Evolutionary conservation across 2,888 invertebrate genomes (phyloP).

Genomic region (Chrysotoxum bicinctum): DNA sequence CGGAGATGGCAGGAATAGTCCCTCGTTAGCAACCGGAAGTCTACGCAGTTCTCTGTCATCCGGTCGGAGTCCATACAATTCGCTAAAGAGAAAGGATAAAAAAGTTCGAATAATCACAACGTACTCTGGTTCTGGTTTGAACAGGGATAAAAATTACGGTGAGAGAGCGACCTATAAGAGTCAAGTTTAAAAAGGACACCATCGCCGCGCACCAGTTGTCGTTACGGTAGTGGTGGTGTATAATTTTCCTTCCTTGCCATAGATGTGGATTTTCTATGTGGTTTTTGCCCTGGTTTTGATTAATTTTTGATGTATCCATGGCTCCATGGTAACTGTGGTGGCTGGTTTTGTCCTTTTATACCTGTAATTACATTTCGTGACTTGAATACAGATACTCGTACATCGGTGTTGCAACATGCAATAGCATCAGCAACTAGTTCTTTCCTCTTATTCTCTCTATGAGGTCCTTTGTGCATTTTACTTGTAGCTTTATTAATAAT

Average conservation of each 20-base stretch:
- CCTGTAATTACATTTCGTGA: constrained; percentile 76
- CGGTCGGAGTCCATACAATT: constrained; percentile 78
- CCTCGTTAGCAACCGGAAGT: constrained; percentile 77
- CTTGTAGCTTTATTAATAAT: constrained; percentile 47
- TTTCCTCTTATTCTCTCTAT: background rate
- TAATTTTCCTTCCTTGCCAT: background rate
- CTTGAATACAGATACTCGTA: constrained; percentile 72
- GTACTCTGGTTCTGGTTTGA: constrained; percentile 72
- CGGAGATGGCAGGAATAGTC: constrained; percentile 77
- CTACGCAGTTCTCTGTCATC: constrained; percentile 81
- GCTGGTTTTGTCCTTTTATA: constrained; percentile 61
- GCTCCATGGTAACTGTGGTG: constrained; percentile 32
- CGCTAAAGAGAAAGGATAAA: constrained; percentile 80
- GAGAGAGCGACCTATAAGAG: constrained; percentile 28
- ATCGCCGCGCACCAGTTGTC: background rate
- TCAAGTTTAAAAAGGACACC: constrained; percentile 34
- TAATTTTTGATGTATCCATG: constrained; percentile 57
- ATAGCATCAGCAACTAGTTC: background rate
- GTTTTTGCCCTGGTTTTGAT: constrained; percentile 44
- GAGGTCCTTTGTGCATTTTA: constrained; percentile 1
- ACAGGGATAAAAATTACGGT: constrained; percentile 65
- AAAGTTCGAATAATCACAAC: constrained; percentile 81
- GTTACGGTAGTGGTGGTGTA: background rate
- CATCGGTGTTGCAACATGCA: constrained; percentile 17
- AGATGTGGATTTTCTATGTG: background rate